These are phyloP conservation scores for Drosophila yooni DNA, from an alignment of 2,888 invertebrate genomes.

Conservation along the genomic window DNA sequence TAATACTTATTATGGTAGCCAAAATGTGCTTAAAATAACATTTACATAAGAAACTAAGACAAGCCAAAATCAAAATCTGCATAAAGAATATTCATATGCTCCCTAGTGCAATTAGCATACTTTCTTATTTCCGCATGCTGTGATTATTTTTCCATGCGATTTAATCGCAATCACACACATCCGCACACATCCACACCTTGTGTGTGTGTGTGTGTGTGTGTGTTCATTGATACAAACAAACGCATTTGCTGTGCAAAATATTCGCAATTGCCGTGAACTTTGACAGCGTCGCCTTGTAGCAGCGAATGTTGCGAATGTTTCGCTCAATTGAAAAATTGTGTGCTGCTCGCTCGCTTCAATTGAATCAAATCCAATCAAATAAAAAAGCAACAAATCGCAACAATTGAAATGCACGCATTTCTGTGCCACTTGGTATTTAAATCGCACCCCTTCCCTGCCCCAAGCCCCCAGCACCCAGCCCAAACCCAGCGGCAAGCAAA, in stretches of 20 bases:
- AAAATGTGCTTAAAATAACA: too few relatives aligned
- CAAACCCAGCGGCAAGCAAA: constrained; percentile 23
- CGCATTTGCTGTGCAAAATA: background rate
- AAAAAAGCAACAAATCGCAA: constrained; percentile 58
- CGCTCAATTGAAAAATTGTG: constrained; percentile 75
- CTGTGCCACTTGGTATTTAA: constrained; percentile 16
- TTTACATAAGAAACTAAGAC: background rate
- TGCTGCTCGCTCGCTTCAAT: constrained; percentile 59
- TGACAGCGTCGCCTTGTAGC: constrained; percentile 40
- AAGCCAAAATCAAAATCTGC: too few relatives aligned
- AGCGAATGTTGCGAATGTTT: constrained; percentile 49
- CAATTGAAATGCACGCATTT: constrained; percentile 70
- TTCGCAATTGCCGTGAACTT: constrained; percentile 59
- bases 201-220: too few relatives aligned
- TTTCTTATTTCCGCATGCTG: background rate
- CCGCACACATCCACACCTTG: too few relatives aligned
- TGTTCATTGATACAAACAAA: background rate
- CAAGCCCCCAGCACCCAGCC: background rate
- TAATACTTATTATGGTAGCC: too few relatives aligned
- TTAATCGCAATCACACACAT: background rate
- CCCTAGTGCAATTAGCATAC: background rate
- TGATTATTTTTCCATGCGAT: constrained; percentile 2
- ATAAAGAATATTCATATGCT: background rate
- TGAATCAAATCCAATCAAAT: constrained; percentile 74
- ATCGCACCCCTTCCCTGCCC: background rate